Conservation (phyloP, 2,113 vertebrate genomes). For the Gambusia holbrooki region DNA sequence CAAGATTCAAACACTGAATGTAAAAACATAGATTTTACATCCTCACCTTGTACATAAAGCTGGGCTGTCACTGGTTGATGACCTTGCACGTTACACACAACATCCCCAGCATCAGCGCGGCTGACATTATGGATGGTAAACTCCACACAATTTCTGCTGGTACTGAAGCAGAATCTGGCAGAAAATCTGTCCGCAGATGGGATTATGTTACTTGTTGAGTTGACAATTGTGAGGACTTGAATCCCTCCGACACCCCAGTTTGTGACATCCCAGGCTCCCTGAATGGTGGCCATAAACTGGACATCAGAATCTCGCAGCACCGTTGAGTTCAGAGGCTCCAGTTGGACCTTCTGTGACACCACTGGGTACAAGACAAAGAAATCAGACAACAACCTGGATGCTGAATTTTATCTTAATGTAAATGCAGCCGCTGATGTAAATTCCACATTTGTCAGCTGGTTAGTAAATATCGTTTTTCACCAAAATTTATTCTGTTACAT, state of each 20-base stretch:
- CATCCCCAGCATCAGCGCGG: slow-evolving; percentile 1
- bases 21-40: too few species aligned
- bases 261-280: slow-evolving; percentile 29
- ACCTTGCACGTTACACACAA: slow-evolving; percentile 57
- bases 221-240: slow-evolving; percentile 35
- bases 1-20: too few species aligned
- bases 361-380: slow-evolving; percentile 25
- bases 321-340: slow-evolving; percentile 48
- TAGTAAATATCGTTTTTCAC: too few species aligned
- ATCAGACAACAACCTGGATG: too few species aligned
- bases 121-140: slow-evolving; percentile 60
- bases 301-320: slow-evolving; percentile 56
- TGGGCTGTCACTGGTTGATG: slow-evolving; percentile 14
- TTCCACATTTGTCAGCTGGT: too few species aligned
- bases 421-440: too few species aligned
- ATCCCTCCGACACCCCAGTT: slow-evolving; percentile 19
- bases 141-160: slow-evolving; percentile 46
- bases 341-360: slow-evolving; percentile 17
- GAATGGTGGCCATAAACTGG: slow-evolving; percentile 62
- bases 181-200: not conserved
- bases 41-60: slow-evolving; percentile 74
- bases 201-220: rapidly evolving
- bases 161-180: slow-evolving; percentile 41
- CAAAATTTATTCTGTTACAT: too few species aligned
- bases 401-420: too few species aligned